Evolutionary conservation across 2,888 invertebrate genomes (phyloP).

Genomic region (Dryadula phaetusa): DNA sequence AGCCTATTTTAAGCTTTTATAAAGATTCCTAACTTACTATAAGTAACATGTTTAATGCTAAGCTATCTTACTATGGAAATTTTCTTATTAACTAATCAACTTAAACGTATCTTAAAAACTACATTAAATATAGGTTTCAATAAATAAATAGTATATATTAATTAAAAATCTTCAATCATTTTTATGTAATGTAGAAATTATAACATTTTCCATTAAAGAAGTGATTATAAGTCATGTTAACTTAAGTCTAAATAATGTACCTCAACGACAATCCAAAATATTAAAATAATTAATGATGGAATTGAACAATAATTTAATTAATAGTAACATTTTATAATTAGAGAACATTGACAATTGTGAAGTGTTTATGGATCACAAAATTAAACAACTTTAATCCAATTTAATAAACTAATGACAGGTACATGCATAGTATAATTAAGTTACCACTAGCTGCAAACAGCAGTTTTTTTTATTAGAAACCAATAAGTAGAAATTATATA

Average conservation of each 20-base stretch:
- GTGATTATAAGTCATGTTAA: conserved; percentile 13
- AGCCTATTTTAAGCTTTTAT: conserved; percentile 27
- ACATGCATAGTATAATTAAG: background rate
- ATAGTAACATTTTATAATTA: background rate
- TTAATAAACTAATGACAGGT: background rate
- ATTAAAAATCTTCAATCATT: conserved; percentile 59
- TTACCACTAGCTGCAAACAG: background rate
- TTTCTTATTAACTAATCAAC: conserved; percentile 63
- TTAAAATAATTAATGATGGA: background rate
- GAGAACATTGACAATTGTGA: background rate
- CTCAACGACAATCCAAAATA: conserved; percentile 11
- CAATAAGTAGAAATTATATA: background rate
- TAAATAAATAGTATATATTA: conserved; percentile 84
- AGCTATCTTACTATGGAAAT: conserved; percentile 73
- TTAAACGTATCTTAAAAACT: conserved; percentile 57
- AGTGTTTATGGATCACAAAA: conserved; percentile 1
- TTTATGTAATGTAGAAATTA: conserved; percentile 40
- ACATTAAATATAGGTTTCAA: conserved; percentile 75
- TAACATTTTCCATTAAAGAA: conserved; percentile 33
- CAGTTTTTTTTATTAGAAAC: conserved; percentile 9
- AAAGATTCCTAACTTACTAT: conserved; percentile 45
- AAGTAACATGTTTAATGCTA: conserved; percentile 49
- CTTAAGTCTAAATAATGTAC: conserved; percentile 16
- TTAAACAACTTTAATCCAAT: too few relatives aligned
- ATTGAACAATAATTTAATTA: background rate